Evolutionary conservation across 2,888 invertebrate species (phyloP).

Genomic region (Netelia virgata): DNA sequence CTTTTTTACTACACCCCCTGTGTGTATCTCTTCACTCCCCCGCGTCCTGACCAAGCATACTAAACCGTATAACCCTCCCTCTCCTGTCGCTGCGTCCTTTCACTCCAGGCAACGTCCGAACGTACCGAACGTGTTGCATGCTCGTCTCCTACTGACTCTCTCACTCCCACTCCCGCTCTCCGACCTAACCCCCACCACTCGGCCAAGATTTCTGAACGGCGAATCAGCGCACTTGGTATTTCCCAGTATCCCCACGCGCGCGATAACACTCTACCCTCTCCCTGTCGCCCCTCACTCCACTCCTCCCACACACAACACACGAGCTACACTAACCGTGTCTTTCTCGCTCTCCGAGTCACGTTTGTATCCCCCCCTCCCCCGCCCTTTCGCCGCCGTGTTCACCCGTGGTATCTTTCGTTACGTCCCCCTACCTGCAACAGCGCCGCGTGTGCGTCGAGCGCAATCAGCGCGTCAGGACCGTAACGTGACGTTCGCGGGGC

Average conservation of each 20-base stretch:
- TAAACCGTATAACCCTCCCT: conserved; percentile 43
- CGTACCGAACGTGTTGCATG: conserved; percentile 57
- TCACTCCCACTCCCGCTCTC: conserved; percentile 32
- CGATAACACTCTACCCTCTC: conserved; percentile 50
- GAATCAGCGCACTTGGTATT: conserved; percentile 57
- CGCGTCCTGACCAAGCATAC: conserved; percentile 56
- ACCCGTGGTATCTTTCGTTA: conserved; percentile 58
- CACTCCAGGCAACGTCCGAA: conserved; percentile 49
- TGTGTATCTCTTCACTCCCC: conserved; percentile 62
- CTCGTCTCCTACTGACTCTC: conserved; percentile 53
- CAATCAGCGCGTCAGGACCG: conserved; percentile 58
- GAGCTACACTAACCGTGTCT: conserved; percentile 57
- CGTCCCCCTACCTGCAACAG: conserved; percentile 70
- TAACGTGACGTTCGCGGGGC: conserved; percentile 33
- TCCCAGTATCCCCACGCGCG: conserved; percentile 48
- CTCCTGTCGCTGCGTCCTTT: conserved; percentile 11
- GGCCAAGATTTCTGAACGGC: conserved; percentile 35
- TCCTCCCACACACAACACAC: conserved; percentile 75
- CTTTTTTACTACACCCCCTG: conserved; percentile 52
- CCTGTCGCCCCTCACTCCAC: conserved; percentile 71
- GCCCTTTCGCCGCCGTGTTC: conserved; percentile 27
- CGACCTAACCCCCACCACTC: conserved; percentile 35
- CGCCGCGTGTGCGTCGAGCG: conserved; percentile 60
- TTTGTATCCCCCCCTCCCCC: conserved; percentile 20
- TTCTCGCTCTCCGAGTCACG: conserved; percentile 28